A percentile compares a stretch with the other conserved stretches of the same genome.
These are phyloP conservation scores for Xylocampa areola DNA, from an alignment of 2,888 invertebrate species.

Conservation along the genomic window DNA sequence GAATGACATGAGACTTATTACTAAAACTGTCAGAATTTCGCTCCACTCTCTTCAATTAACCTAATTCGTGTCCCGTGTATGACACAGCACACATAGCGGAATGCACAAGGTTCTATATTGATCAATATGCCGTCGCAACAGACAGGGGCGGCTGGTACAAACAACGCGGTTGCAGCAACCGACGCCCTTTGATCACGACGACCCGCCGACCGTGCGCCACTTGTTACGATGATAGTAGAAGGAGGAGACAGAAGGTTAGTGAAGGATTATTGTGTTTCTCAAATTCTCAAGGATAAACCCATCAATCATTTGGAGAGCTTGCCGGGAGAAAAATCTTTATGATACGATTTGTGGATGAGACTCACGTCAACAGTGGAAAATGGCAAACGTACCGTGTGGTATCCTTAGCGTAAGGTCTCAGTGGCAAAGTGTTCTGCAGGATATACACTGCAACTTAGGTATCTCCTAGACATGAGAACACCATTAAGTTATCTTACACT, in stretches of 20 bases:
- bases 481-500: too few relatives aligned
- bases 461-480: too few relatives aligned
- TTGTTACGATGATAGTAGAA: constrained; percentile 29
- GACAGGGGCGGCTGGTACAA: constrained; percentile 52
- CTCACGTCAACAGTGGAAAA: too few relatives aligned
- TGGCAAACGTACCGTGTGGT: too few relatives aligned
- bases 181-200: constrained; percentile 60
- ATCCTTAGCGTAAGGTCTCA: too few relatives aligned
- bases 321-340: too few relatives aligned
- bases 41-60: constrained; percentile 47
- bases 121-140: constrained; percentile 54
- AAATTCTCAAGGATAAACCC: too few relatives aligned
- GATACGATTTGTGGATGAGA: too few relatives aligned
- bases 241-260: constrained; percentile 34
- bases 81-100: constrained; percentile 31
- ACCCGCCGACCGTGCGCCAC: constrained; percentile 49
- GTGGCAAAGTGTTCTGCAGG: too few relatives aligned
- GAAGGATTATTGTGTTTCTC: neutral
- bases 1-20: too few relatives aligned
- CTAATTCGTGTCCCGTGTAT: constrained; percentile 40
- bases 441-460: too few relatives aligned
- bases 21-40: constrained; percentile 13
- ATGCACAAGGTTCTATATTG: constrained; percentile 52
- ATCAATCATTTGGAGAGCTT: too few relatives aligned
- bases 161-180: constrained; percentile 53